These are phyloP conservation scores for Spinus olivaceus DNA, from an alignment of 2,797 vertebrate species.

Conservation along the genomic window DNA sequence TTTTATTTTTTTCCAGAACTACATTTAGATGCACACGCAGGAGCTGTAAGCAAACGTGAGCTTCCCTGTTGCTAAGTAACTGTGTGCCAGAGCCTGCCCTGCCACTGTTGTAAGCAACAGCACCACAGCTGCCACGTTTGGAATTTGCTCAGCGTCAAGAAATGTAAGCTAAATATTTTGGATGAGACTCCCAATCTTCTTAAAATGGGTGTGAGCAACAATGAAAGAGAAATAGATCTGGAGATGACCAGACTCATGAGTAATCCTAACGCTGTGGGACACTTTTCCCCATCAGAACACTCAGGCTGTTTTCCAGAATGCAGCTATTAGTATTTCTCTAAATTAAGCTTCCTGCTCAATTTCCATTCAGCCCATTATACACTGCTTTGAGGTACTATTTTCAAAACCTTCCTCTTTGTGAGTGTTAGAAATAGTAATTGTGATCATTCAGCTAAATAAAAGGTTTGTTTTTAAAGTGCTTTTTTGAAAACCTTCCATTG, in stretches of 20 bases:
- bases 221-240: neutral
- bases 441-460: neutral
- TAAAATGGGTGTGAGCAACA: neutral
- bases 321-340: neutral
- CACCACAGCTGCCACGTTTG: conserved; percentile 4
- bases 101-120: conserved; percentile 10
- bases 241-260: neutral
- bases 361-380: neutral
- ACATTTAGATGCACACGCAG: conserved; percentile 68
- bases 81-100: neutral
- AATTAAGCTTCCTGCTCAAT: neutral
- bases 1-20: neutral
- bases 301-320: neutral
- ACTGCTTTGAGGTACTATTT: neutral
- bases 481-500: neutral
- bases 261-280: neutral
- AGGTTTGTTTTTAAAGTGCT: neutral
- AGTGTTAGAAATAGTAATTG: neutral
- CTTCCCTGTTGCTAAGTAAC: conserved; percentile 67
- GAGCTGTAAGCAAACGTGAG: conserved; percentile 43
- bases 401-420: neutral
- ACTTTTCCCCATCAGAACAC: neutral
- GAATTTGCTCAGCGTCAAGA: neutral
- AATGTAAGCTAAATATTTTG: neutral
- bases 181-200: neutral